Evolutionary conservation across 1,140 invertebrate species (phyloP), one percentile per base, ranked within the genome.

Genomic region (Tribolium madens): DNA sequence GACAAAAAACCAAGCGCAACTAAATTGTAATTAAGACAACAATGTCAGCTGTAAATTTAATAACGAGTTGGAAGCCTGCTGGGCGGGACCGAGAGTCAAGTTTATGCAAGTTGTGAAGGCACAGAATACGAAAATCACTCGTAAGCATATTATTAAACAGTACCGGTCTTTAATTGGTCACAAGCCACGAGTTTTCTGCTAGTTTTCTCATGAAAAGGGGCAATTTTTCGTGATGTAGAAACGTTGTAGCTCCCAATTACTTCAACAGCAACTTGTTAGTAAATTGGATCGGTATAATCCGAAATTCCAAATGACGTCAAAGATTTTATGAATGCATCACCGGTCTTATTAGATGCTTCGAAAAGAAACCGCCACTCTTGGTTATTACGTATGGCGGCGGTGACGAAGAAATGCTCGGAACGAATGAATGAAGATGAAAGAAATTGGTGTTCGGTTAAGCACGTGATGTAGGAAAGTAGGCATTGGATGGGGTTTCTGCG

Each of bases 371-470:
- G 18, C 48, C 14, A 50, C 60, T 50, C 42, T 71, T 76, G 50
- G 68, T 50, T 33, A 76, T 50, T 64, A 47, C 60, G 52, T 50
- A 47, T 15, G 53, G 31, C 15, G 47, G 52, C 50, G 72, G 47
- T 42, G 31, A 42, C 36, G 36, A 7, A 18, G 31, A 71, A 68
- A 48, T 17, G 26, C 13, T 31, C 75, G 48, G 21, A 26, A 74
- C 64, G 74, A 79, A 13, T 76, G 70, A 74, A 79, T 77, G 76
- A 73, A 77, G 75, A 79, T 79, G 78, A 77, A 79, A 77, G 76
- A 74, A 76, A 79, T 79, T 73, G 36, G 76, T 77, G 78, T 79
- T 76, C 68, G 50, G 75, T 36, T 64, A 50, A 79, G 78, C 78
- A 71, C 72, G 78, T 79, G 75, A 79, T 79, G 78, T 47, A 69